Base-by-base conservation (phyloP, 2,888 invertebrate species). In the Zaprionus bogoriensis region DNA sequence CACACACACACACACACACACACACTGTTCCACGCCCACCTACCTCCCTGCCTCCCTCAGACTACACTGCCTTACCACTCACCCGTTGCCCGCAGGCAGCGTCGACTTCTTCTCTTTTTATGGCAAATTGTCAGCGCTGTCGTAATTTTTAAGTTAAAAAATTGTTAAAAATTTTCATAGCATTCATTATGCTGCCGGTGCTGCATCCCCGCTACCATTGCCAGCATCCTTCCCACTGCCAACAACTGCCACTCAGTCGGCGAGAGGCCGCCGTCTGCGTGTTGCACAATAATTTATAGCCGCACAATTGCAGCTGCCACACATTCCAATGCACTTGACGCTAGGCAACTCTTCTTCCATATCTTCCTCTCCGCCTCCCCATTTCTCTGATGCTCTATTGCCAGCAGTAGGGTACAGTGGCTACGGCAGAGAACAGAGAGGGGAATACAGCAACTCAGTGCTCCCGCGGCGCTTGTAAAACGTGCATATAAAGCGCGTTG, bases 261-360 rank as follows among this genome's bases (percentile, higher is more conserved):
- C 53, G 23, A 20, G 42, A 59, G 52, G 62, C 66, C 54, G 54
- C 63, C 70, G 62, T 82, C 85, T 82, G 85, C 82, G 85, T 87
- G 87, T 87, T 87, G 81, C 88, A 77, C 75, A 87, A 86, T 88
- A 88, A 86, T 88, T 87, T 86, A 86, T 88, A 81, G 82, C 85
- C 78, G 74, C 79, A 74, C 79, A 78, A 78, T 83, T 83, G 83
- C 83, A 87, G 80, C 83, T 81, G 85, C 85, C 82, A 87, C 84
- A 81, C 81, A 87, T 87, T 87, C 87, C 87, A 71, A 80, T 84
- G 87, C 87, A 81, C 72, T 78, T 69, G 73, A 53, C 67, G 67
- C 68, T 57, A 39, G 10, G 9, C 36, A 3, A n/a, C 9, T 28
- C 12, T 19, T 19, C 2, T 20, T 1, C 20, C 3, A 7, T 3